Evolutionary conservation across 2,888 invertebrate genomes (phyloP).

Genomic region (Netelia fuscicornis): DNA sequence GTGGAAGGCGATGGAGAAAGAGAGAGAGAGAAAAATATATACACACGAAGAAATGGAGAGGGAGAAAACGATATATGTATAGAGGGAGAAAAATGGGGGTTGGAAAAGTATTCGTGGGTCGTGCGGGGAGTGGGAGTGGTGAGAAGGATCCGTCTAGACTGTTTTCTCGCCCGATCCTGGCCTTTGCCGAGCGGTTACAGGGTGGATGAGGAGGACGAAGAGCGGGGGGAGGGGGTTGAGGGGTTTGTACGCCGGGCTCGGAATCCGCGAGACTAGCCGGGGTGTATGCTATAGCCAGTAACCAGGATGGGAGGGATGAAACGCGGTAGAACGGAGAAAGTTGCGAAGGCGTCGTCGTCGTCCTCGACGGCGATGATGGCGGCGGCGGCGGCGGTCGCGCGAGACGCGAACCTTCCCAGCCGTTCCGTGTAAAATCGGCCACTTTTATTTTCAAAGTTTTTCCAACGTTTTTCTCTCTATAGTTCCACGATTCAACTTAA

Average conservation of each 20-base stretch:
- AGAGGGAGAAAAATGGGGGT: constrained; percentile 52
- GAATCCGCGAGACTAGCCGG: constrained; percentile 61
- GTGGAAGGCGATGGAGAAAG: constrained; percentile 1
- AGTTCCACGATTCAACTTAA: too few species aligned
- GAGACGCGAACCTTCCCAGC: too few species aligned
- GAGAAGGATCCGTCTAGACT: constrained; percentile 81
- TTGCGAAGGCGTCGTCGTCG: constrained; percentile 74
- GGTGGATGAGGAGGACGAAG: constrained; percentile 55
- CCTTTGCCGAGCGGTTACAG: neutral
- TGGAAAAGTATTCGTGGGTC: constrained; percentile 57
- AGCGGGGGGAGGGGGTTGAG: neutral
- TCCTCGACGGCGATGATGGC: too few species aligned
- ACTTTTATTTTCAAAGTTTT: too few species aligned
- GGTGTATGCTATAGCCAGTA: constrained; percentile 8
- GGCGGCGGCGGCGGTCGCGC: too few species aligned
- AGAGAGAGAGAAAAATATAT: neutral
- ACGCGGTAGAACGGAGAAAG: constrained; percentile 74
- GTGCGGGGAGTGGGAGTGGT: constrained; percentile 76
- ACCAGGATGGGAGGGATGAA: constrained; percentile 48
- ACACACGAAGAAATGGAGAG: neutral
- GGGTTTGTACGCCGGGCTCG: constrained; percentile 56
- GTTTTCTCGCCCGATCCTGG: constrained; percentile 73
- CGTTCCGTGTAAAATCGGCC: too few species aligned
- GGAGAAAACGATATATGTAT: constrained; percentile 6
- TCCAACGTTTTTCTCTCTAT: too few species aligned